Percentiles rank a stretch among this genome's conserved stretches.
These are phyloP conservation scores for Acanthopagrus latus DNA, from an alignment of 2,797 vertebrate genomes.

Conservation along the genomic window DNA sequence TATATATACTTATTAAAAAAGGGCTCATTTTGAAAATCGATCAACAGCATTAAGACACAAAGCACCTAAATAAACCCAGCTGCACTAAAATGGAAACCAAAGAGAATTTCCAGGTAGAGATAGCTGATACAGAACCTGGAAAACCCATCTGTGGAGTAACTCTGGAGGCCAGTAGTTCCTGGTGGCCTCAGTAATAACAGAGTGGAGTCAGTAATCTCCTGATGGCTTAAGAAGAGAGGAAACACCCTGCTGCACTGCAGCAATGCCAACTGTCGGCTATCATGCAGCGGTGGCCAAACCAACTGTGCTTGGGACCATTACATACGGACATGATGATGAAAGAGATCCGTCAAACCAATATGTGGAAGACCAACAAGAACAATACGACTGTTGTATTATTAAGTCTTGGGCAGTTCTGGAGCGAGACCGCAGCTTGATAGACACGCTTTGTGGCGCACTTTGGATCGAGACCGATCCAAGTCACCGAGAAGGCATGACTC, in stretches of 20 bases:
- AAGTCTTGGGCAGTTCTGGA: constrained; percentile 31
- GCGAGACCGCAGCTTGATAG: constrained; percentile 26
- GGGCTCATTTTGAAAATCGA: not conserved
- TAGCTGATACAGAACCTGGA: constrained; percentile 36
- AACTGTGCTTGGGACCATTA: constrained; percentile 30
- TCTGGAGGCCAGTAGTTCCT: constrained; percentile 38
- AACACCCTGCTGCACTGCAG: constrained; percentile 65
- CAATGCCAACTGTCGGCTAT: constrained; percentile 39
- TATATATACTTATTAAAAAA: not conserved
- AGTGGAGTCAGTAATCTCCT: constrained; percentile 55
- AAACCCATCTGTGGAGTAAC: constrained; percentile 39
- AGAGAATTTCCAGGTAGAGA: constrained; percentile 24
- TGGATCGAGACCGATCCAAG: constrained; percentile 28
- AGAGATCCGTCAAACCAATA: constrained; percentile 31
- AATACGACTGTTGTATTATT: constrained; percentile 39
- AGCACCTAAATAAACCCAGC: not conserved
- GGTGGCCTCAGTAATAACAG: constrained; percentile 62
- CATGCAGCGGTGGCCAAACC: constrained; percentile 46
- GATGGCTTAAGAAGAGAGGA: constrained; percentile 60
- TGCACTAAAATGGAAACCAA: constrained; percentile 13
- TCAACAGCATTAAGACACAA: not conserved
- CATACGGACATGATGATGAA: constrained; percentile 26
- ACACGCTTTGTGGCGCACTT: constrained; percentile 28
- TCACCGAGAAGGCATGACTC: constrained; percentile 67
- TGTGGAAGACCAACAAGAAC: constrained; percentile 25